Conservation (phyloP, 2,797 vertebrate species). For the Typhlichthys eigenmanni region DNA sequence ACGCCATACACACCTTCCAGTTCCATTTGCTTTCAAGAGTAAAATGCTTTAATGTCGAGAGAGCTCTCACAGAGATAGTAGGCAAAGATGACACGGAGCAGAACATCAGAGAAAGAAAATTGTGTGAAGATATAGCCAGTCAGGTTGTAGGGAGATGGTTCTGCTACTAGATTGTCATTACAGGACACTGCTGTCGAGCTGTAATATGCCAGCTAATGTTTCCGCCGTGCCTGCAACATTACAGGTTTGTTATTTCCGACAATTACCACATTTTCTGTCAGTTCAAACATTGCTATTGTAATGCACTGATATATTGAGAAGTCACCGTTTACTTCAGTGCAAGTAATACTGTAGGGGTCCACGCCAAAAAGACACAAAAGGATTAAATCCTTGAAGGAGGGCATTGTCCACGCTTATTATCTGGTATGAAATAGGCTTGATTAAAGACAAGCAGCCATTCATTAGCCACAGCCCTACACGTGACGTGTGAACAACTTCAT, state of each 20-base stretch:
- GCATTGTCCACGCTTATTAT: slow-evolving; percentile 71
- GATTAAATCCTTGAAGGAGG: slow-evolving; percentile 59
- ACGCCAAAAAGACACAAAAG: slow-evolving; percentile 2
- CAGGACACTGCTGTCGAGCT: neutral
- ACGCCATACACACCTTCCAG: slow-evolving; percentile 32
- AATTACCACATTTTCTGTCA: too few species aligned
- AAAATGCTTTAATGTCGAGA: slow-evolving; percentile 36
- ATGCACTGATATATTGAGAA: neutral
- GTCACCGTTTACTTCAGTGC: slow-evolving; percentile 21
- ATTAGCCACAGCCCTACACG: slow-evolving; percentile 56
- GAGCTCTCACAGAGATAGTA: slow-evolving; percentile 25
- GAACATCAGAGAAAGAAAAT: slow-evolving; percentile 15
- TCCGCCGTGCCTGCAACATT: slow-evolving; percentile 3
- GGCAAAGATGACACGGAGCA: neutral
- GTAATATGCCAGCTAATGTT: neutral
- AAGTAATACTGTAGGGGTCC: slow-evolving; percentile 27
- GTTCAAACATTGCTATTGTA: neutral
- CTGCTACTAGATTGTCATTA: neutral
- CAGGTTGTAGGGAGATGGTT: slow-evolving; percentile 15
- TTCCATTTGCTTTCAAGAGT: slow-evolving; percentile 33
- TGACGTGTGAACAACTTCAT: slow-evolving; percentile 44
- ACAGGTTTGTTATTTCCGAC: too few species aligned
- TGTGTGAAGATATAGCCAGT: slow-evolving; percentile 21
- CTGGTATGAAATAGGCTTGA: slow-evolving; percentile 79
- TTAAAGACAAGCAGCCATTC: slow-evolving; percentile 66